These are phyloP conservation scores for Drosophila diplacantha DNA, from an alignment of 2,888 invertebrate genomes.

Conservation along the genomic window DNA sequence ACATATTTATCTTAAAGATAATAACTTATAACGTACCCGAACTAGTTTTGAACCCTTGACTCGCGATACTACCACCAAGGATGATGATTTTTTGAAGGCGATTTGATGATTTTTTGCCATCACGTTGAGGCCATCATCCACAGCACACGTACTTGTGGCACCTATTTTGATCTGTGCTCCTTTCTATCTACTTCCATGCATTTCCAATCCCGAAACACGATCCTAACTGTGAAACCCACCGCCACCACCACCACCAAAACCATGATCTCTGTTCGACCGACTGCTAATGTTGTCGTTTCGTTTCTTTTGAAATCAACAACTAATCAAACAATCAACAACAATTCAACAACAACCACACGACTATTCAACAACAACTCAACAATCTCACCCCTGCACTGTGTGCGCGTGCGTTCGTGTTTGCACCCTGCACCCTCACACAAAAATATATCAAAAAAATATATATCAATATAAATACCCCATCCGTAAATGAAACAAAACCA, in stretches of 20 bases:
- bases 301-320: slow-evolving; percentile 51
- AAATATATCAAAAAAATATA: neutral
- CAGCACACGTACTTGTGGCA: slow-evolving; percentile 41
- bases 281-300: slow-evolving; percentile 64
- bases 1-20: slow-evolving; percentile 10
- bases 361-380: slow-evolving; percentile 41
- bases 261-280: slow-evolving; percentile 33
- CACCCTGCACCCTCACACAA: slow-evolving; percentile 31
- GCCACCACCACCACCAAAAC: slow-evolving; percentile 5
- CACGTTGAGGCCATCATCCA: slow-evolving; percentile 6
- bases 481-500: slow-evolving; percentile 30
- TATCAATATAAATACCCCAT: neutral
- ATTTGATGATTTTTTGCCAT: slow-evolving; percentile 20
- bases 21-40: no score
- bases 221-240: slow-evolving; percentile 8
- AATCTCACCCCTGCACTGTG: slow-evolving; percentile 38
- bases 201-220: slow-evolving; percentile 37
- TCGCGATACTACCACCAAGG: slow-evolving; percentile 12
- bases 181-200: slow-evolving; percentile 44
- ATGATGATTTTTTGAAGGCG: slow-evolving; percentile 7
- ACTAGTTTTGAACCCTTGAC: slow-evolving; percentile 16
- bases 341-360: slow-evolving; percentile 42
- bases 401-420: slow-evolving; percentile 25
- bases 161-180: slow-evolving; percentile 65
- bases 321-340: slow-evolving; percentile 47